These are phyloP conservation scores for Platichthys flesus DNA, from an alignment of 2,113 vertebrate species.

Conservation along the genomic window DNA sequence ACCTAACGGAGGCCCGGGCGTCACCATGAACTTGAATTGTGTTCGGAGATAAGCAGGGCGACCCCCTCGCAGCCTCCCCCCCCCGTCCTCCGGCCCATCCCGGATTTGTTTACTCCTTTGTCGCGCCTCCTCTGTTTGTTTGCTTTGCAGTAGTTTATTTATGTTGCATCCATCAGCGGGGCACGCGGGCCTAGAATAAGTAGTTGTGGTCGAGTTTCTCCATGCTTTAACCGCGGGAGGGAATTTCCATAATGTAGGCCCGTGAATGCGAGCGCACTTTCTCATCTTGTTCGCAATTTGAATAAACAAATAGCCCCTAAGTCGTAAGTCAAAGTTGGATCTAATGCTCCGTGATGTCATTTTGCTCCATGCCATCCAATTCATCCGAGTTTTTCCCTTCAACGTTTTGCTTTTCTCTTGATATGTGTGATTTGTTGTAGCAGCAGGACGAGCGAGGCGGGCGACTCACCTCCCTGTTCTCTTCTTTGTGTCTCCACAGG, in stretches of 20 bases:
- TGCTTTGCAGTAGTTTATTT: conserved; percentile 77
- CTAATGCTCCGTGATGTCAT: conserved; percentile 62
- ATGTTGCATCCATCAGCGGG: conserved; percentile 66
- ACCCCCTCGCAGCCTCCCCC: conserved; percentile 40
- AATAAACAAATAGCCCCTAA: conserved; percentile 69
- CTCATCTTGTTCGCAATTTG: conserved; percentile 54
- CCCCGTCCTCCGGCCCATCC: conserved; percentile 10
- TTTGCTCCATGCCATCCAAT: conserved; percentile 60
- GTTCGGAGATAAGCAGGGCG: conserved; percentile 62
- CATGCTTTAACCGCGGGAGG: conserved; percentile 74
- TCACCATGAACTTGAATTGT: conserved; percentile 62
- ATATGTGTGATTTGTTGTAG: conserved; percentile 63
- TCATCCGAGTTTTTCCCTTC: conserved; percentile 61
- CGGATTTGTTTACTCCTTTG: conserved; percentile 69
- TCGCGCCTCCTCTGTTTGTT: conserved; percentile 65
- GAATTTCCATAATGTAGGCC: conserved; percentile 75
- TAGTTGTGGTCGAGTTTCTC: conserved; percentile 66
- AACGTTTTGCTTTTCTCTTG: conserved; percentile 60
- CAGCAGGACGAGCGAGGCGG: conserved; percentile 9
- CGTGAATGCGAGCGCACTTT: conserved; percentile 68
- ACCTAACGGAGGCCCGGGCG: conserved; percentile 30
- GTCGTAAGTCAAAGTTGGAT: conserved; percentile 53
- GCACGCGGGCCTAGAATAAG: conserved; percentile 68
- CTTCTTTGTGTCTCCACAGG: conserved; percentile 85
- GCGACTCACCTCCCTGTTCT: conserved; percentile 53